Conservation (phyloP, 2,888 invertebrate genomes). For the Drosophila mimica region DNA sequence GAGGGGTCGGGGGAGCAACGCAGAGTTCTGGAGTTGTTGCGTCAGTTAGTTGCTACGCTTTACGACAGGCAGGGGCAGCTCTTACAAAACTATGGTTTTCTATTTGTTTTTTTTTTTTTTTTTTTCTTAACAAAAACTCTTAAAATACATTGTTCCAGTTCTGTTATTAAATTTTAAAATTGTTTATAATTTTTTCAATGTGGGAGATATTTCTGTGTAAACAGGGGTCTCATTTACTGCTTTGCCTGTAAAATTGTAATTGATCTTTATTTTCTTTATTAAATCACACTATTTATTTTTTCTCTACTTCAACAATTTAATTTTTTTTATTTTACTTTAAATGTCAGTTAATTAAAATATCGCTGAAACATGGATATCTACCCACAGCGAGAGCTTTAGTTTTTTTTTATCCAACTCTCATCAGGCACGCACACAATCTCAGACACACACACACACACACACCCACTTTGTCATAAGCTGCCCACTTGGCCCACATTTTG, state of each 20-base stretch:
- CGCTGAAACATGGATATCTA: background rate
- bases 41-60: constrained; percentile 5
- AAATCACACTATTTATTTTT: background rate
- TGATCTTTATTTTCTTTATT: background rate
- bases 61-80: background rate
- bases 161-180: background rate
- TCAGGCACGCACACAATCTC: background rate
- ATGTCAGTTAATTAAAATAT: background rate
- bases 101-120: background rate
- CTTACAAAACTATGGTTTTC: background rate
- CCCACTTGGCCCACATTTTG: constrained; percentile 50
- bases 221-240: background rate
- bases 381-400: background rate
- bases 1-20: background rate
- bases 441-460: constrained; percentile 4
- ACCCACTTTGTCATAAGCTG: constrained; percentile 39
- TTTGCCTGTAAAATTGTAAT: background rate
- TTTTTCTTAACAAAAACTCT: background rate
- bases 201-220: background rate
- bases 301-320: background rate
- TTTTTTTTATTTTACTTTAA: background rate
- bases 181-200: background rate
- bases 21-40: constrained; percentile 29
- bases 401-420: background rate
- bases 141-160: background rate